Evolutionary conservation across 2,113 vertebrate genomes (phyloP), one percentile per base, ranked within the genome.

Genomic region (Erpornis zantholeuca): DNA sequence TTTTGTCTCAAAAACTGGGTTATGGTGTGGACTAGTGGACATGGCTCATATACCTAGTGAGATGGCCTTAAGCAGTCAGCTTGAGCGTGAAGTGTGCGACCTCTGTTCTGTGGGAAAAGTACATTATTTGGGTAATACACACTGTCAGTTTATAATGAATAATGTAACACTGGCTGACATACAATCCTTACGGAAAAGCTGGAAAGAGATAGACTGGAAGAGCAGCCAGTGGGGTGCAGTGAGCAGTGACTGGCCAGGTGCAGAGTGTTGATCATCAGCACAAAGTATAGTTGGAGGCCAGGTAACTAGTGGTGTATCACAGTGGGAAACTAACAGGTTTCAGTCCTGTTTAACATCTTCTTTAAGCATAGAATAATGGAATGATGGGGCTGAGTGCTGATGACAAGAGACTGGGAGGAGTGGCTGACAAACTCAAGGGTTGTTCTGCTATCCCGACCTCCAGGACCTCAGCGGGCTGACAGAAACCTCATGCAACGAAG

Each of bases 331-430:
- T n/a, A n/a, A n/a, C 16, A 12, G 20, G 7, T 22, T 70, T 49
- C 63, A n/a, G 2, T 90, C 57, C 12, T 36, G 16, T 64, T 53
- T 53, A 47, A 29, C 4, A 17, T 42, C 36, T 53, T n/a, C 19
- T 28, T 60, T 36, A 60, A 3, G 1, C 19, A 12, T 4, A 15
- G 59, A n/a, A 29, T 40, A n/a, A 12, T 18, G 29, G 23, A 65
- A 35, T 35, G 29, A 29, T 35, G 16, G 12, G 28, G 11, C 24
- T 1, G 1, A 47, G 42, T 8, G 19, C n/a, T 44, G 24, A 24
- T 61, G 7, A 12, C 2, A 1, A 2, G 3, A 40, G 13, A 13
- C 7, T 40, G 29, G 8, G 33, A 53, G 24, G 11, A 29, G 42
- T 45, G 28, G 36, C 18, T 40, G 24, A 40, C 59, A 65, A 36